Percentiles rank a stretch among this genome's conserved stretches.
phyloP scores from a whole-genome alignment of 2,888 invertebrate genomes.

The Tachystola acroxantha region DNA sequence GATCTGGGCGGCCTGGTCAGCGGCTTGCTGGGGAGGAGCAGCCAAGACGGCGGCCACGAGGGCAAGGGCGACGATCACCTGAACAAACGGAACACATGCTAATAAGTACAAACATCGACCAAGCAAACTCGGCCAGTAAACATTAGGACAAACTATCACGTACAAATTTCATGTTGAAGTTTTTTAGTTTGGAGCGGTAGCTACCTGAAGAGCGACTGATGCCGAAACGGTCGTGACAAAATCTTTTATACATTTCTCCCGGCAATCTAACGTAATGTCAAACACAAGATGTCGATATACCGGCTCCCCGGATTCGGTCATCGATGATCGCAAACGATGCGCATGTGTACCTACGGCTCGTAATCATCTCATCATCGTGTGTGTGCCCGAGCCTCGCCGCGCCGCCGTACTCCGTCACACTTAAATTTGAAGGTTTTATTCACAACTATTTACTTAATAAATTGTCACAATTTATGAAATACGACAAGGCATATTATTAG shows the following conservation, averaged over 20 bases:
- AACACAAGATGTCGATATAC: constrained; percentile 50
- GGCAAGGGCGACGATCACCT: constrained; percentile 46
- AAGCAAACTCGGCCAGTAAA: background rate
- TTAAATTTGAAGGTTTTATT: constrained; percentile 42
- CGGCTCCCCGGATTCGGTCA: constrained; percentile 50
- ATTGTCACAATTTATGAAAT: constrained; percentile 41
- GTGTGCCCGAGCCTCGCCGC: constrained; percentile 23
- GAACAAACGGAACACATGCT: constrained; percentile 11
- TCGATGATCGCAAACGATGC: constrained; percentile 36
- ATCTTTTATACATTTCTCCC: constrained; percentile 69
- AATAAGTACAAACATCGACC: too few relatives aligned
- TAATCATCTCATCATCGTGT: constrained; percentile 26
- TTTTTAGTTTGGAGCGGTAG: constrained; percentile 43
- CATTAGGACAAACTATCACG: background rate
- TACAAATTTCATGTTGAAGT: constrained; percentile 66
- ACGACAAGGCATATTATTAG: constrained; percentile 17
- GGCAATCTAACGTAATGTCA: constrained; percentile 59
- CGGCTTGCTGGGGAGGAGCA: constrained; percentile 32
- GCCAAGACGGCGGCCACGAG: constrained; percentile 48
- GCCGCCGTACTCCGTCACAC: constrained; percentile 25
- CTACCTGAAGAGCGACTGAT: constrained; percentile 62
- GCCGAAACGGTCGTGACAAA: constrained; percentile 36
- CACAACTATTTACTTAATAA: constrained; percentile 40
- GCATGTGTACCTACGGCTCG: constrained; percentile 20
- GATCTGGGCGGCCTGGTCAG: constrained; percentile 29